Evolutionary conservation across 1,140 invertebrate species (phyloP).

Genomic region (Palaemon carinicauda): DNA sequence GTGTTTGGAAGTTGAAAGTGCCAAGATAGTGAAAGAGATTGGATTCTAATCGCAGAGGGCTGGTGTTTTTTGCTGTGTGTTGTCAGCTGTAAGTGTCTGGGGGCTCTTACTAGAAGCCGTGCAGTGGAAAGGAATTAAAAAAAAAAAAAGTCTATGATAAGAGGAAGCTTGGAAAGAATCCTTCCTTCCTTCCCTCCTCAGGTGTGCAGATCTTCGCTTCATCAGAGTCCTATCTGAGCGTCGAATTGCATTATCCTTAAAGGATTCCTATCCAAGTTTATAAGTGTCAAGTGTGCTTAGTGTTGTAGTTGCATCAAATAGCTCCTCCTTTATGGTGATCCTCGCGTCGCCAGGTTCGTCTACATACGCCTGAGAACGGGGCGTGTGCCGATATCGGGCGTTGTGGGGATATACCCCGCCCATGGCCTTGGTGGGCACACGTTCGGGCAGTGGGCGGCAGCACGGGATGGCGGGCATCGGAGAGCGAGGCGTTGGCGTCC

Average conservation of each 20-base stretch:
- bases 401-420: constrained; percentile 39
- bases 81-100: constrained; percentile 31
- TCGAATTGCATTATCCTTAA: constrained; percentile 4
- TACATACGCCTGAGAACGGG: background rate
- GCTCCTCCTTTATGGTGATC: too few species aligned
- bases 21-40: background rate
- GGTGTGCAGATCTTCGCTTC: background rate
- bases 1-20: background rate
- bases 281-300: background rate
- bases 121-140: background rate
- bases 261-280: background rate
- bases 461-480: constrained; percentile 47
- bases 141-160: constrained; percentile 2
- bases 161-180: background rate
- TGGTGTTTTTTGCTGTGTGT: constrained; percentile 22
- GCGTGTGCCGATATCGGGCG: background rate
- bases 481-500: constrained; percentile 41
- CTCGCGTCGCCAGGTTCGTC: background rate
- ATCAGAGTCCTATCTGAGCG: background rate
- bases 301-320: background rate
- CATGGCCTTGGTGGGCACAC: constrained; percentile 53
- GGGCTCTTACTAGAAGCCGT: constrained; percentile 1
- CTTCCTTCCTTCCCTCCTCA: background rate
- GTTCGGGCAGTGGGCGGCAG: constrained; percentile 45
- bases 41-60: background rate